Conservation (phyloP, 1,140 invertebrate species). For the Oncopodura yosiiana region DNA sequence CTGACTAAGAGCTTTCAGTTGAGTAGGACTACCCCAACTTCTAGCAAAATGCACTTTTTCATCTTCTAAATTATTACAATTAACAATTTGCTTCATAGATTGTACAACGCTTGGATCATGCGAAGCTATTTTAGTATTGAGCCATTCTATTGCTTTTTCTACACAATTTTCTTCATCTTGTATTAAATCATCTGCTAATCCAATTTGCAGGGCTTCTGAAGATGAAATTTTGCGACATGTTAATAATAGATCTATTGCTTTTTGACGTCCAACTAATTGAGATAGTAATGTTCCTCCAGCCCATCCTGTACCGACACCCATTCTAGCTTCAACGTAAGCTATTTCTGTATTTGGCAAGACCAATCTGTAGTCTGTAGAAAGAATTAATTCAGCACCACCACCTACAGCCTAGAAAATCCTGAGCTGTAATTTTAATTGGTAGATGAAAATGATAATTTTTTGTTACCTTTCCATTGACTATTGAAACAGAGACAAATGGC, state of each 20-base stretch:
- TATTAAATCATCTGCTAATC: constrained; percentile 39
- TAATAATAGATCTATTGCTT: constrained; percentile 44
- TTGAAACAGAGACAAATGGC: constrained; percentile 46
- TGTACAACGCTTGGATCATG: constrained; percentile 37
- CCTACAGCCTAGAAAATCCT: constrained; percentile 42
- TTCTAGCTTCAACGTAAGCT: constrained; percentile 49
- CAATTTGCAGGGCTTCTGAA: constrained; percentile 40
- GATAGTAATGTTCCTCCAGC: constrained; percentile 46
- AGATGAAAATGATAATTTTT: neutral
- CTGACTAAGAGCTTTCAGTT: constrained; percentile 39
- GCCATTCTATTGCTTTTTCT: constrained; percentile 39
- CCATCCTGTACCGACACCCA: constrained; percentile 52
- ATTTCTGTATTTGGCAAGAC: constrained; percentile 37
- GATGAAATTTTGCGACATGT: constrained; percentile 40
- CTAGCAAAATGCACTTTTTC: constrained; percentile 43
- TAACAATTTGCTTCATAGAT: constrained; percentile 42
- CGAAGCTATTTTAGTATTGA: constrained; percentile 36
- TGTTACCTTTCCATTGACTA: constrained; percentile 44
- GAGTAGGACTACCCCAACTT: constrained; percentile 44
- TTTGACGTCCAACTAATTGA: constrained; percentile 41
- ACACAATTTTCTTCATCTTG: constrained; percentile 25
- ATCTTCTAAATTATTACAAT: constrained; percentile 36
- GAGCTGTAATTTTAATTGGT: neutral
- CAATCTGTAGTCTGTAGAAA: constrained; percentile 49
- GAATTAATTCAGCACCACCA: constrained; percentile 51